Conservation (phyloP, 2,888 invertebrate genomes). For the Melanostoma mellinum region DNA sequence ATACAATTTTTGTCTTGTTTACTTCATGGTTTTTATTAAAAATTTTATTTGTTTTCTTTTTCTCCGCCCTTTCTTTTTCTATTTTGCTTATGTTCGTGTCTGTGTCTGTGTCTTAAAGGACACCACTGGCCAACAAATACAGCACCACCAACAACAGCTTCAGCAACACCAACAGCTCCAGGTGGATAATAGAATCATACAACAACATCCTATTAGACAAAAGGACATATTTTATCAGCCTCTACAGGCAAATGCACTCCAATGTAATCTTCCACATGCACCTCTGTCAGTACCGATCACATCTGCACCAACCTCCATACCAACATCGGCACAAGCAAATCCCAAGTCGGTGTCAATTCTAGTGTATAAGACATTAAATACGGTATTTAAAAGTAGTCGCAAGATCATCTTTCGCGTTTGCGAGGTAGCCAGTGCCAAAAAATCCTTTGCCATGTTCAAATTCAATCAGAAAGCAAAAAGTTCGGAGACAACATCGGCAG, state of each 20-base stretch:
- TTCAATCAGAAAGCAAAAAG: conserved; percentile 82
- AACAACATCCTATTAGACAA: conserved; percentile 58
- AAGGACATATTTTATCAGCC: conserved; percentile 72
- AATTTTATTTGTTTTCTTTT: conserved; percentile 57
- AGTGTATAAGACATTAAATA: conserved; percentile 82
- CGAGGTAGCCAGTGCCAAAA: conserved; percentile 82
- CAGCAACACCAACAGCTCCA: conserved; percentile 79
- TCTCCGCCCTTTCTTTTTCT: conserved; percentile 59
- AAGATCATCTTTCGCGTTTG: conserved; percentile 82
- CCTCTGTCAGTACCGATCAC: conserved; percentile 63
- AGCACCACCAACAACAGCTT: conserved; percentile 73
- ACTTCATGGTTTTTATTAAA: conserved; percentile 60
- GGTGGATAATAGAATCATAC: conserved; percentile 74
- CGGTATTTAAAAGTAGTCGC: conserved; percentile 82
- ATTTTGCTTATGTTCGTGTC: conserved; percentile 50
- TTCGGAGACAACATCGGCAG: conserved; percentile 83
- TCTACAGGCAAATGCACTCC: conserved; percentile 65
- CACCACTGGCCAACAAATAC: conserved; percentile 72
- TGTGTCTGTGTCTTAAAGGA: conserved; percentile 70
- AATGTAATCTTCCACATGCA: conserved; percentile 66
- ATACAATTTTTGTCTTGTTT: conserved; percentile 43
- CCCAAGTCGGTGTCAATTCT: conserved; percentile 81
- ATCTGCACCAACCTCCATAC: conserved; percentile 70
- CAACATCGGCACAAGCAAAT: conserved; percentile 76
- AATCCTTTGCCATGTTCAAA: conserved; percentile 87